Conservation (phyloP, 92 coral and sea anemone genomes). For the Epizoanthus scotinus region DNA sequence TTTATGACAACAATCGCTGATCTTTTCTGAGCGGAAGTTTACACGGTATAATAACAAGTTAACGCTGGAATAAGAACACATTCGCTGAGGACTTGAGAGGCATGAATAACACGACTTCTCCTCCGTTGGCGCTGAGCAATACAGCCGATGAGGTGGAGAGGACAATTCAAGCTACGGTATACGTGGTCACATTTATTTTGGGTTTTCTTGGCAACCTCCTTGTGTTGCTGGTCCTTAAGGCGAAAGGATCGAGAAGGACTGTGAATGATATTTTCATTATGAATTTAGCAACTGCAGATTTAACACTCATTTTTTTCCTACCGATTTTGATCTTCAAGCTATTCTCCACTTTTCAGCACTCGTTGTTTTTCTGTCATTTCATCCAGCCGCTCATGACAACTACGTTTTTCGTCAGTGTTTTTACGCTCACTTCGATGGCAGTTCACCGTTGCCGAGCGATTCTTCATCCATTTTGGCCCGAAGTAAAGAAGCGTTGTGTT, state of each 20-base stretch:
- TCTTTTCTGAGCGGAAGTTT: conserved; percentile 17
- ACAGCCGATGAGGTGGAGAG: neutral
- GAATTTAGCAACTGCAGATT: conserved; percentile 80
- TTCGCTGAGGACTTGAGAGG: neutral
- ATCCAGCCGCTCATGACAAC: conserved; percentile 81
- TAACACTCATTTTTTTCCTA: conserved; percentile 69
- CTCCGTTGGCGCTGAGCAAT: neutral
- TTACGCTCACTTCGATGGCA: conserved; percentile 84
- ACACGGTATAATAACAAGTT: neutral
- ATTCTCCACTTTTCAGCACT: conserved; percentile 53
- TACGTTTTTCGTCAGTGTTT: conserved; percentile 82
- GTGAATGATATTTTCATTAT: conserved; percentile 84
- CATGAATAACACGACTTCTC: conserved; percentile 31
- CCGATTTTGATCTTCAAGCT: conserved; percentile 73
- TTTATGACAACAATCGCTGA: conserved; percentile 8
- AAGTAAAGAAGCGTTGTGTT: conserved; percentile 65
- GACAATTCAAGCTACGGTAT: conserved; percentile 38
- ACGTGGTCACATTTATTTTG: conserved; percentile 62
- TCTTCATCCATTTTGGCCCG: conserved; percentile 76
- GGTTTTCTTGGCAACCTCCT: conserved; percentile 78
- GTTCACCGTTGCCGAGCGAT: conserved; percentile 89
- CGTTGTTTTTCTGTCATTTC: conserved; percentile 70
- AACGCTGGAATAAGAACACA: neutral
- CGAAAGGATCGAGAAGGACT: conserved; percentile 66
- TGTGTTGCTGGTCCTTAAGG: conserved; percentile 62